Percentiles rank a stretch among this genome's conserved stretches.
Evolutionary conservation across 2,888 invertebrate species (phyloP).

Genomic region (Lasioglossum marginatum): DNA sequence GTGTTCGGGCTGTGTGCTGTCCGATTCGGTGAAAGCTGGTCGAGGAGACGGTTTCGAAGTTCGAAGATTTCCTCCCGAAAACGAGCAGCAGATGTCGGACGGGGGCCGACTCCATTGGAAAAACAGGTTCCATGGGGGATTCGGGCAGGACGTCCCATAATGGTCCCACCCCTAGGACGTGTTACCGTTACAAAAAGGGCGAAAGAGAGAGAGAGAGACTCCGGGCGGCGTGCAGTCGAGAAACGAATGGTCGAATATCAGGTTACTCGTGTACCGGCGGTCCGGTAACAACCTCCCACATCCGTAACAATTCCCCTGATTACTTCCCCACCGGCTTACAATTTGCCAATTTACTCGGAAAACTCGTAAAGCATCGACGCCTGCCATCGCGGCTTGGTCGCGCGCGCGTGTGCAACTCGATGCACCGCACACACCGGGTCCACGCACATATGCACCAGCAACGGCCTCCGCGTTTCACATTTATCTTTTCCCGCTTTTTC

Average conservation of each 20-base stretch:
- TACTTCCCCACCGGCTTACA: constrained; percentile 78
- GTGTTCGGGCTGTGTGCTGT: constrained; percentile 13
- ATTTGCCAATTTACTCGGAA: constrained; percentile 82
- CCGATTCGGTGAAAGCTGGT: constrained; percentile 33
- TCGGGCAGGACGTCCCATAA: constrained; percentile 57
- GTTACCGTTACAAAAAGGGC: constrained; percentile 63
- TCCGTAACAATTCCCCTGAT: constrained; percentile 82
- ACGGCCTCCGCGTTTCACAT: constrained; percentile 61
- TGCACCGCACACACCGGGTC: constrained; percentile 37
- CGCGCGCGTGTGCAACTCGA: constrained; percentile 26
- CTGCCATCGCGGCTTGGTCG: constrained; percentile 39
- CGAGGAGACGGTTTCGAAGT: constrained; percentile 1
- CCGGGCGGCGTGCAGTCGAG: constrained; percentile 23
- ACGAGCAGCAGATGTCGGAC: constrained; percentile 82
- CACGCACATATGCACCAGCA: constrained; percentile 65
- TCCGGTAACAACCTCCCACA: constrained; percentile 78
- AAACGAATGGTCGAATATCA: constrained; percentile 75
- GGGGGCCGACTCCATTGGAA: constrained; percentile 77
- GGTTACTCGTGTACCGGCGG: constrained; percentile 77
- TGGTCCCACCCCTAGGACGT: constrained; percentile 68
- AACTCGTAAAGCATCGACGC: constrained; percentile 79
- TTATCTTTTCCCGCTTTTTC: constrained; percentile 46
- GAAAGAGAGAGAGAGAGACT: not conserved
- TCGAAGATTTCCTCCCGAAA: constrained; percentile 62
- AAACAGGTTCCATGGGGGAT: constrained; percentile 76